Evolutionary conservation across 2,888 invertebrate species (phyloP).

Genomic region (Trachelus iudaicus): DNA sequence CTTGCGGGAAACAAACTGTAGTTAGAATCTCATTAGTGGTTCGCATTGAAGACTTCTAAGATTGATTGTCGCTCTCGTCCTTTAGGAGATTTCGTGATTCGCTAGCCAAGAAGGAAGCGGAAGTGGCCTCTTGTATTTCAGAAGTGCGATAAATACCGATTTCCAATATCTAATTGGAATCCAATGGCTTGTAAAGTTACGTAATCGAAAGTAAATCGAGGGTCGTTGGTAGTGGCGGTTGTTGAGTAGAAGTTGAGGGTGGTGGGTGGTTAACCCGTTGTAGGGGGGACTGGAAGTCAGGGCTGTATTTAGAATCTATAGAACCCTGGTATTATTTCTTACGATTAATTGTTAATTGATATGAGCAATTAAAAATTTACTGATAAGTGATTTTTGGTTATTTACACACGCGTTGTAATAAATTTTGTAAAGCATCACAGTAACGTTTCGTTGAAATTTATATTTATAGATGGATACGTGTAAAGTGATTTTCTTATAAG

Average conservation of each 20-base stretch:
- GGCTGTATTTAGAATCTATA: background rate
- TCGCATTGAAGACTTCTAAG: background rate
- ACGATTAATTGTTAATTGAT: background rate
- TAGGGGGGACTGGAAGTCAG: background rate
- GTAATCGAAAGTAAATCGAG: slow-evolving; percentile 20
- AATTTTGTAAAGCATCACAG: background rate
- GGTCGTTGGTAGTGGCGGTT: slow-evolving; percentile 3
- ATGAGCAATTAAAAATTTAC: background rate
- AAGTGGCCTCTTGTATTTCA: slow-evolving; percentile 13
- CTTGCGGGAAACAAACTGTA: background rate
- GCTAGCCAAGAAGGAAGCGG: slow-evolving; percentile 5
- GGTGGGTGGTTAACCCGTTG: background rate
- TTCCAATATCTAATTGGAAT: slow-evolving; percentile 24
- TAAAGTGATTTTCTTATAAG: background rate
- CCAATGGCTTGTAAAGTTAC: slow-evolving; percentile 22
- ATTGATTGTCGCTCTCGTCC: background rate
- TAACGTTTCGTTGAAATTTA: background rate
- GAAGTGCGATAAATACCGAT: slow-evolving; percentile 19
- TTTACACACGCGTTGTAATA: background rate
- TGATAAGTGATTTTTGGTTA: background rate
- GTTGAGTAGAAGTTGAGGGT: background rate
- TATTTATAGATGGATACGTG: background rate
- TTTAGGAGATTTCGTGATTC: background rate
- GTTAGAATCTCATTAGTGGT: background rate
- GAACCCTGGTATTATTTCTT: background rate